Conservation (phyloP, 2,797 vertebrate genomes). For the Microhierax caerulescens region DNA sequence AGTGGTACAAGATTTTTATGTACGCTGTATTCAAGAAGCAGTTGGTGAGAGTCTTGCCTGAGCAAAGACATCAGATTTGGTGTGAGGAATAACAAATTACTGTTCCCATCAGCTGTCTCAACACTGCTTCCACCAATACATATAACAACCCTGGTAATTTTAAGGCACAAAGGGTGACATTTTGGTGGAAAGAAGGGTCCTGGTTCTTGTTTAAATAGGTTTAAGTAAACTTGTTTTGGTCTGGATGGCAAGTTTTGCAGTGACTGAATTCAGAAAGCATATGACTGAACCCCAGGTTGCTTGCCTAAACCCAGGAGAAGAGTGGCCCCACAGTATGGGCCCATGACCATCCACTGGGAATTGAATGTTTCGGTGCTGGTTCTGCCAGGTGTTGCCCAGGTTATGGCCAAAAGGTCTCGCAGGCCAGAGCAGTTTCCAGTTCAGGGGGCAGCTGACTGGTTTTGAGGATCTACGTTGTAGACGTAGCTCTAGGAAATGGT, state of each 20-base stretch:
- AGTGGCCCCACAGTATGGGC: background rate
- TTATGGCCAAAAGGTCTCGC: background rate
- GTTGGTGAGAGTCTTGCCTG: background rate
- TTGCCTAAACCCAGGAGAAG: background rate
- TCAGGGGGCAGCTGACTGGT: background rate
- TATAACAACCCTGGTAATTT: background rate
- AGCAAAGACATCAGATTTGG: background rate
- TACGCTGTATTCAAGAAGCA: background rate
- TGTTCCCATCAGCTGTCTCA: background rate
- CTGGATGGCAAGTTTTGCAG: background rate
- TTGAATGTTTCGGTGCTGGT: background rate
- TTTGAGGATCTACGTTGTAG: background rate
- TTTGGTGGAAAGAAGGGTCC: background rate
- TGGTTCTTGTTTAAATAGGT: background rate
- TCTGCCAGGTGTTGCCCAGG: background rate
- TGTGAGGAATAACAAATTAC: background rate
- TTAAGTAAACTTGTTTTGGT: background rate
- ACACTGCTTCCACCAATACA: background rate
- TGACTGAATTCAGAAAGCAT: background rate
- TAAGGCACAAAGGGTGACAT: background rate
- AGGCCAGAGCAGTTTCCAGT: background rate
- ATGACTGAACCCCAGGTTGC: background rate
- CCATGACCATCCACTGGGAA: background rate
- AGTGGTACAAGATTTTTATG: background rate
- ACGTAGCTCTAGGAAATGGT: background rate